phyloP scores from a whole-genome alignment of 2,888 invertebrate genomes.

The Acleris holmiana region DNA sequence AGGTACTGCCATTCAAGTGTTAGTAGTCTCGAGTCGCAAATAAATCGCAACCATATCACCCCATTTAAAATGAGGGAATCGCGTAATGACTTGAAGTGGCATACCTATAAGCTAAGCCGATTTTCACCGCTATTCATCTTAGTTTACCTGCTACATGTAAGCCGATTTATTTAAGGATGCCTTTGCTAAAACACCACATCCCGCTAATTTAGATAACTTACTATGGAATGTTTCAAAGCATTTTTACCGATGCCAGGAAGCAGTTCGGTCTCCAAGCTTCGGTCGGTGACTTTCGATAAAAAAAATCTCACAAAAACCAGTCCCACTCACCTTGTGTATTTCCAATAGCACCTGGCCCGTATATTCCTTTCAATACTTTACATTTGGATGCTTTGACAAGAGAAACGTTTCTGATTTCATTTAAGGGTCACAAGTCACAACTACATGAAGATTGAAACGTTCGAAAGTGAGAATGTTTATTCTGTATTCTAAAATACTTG shows the following conservation, averaged over 20 bases:
- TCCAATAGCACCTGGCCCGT: slow-evolving; percentile 27
- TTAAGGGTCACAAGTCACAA: slow-evolving; percentile 9
- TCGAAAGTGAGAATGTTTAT: no score
- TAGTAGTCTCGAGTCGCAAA: no score
- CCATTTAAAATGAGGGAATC: no score
- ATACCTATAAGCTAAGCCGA: no score
- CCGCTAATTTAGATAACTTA: slow-evolving; percentile 27
- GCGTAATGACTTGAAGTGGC: no score
- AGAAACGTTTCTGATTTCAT: slow-evolving; percentile 16
- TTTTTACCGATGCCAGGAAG: slow-evolving; percentile 37
- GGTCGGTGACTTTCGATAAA: slow-evolving; percentile 21
- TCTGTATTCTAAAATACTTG: neutral
- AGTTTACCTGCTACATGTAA: neutral
- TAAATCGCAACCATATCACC: no score
- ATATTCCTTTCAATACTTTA: slow-evolving; percentile 30
- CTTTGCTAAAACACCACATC: slow-evolving; percentile 18
- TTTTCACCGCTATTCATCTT: no score
- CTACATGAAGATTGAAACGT: no score
- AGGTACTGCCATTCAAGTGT: no score
- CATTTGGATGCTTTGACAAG: slow-evolving; percentile 16
- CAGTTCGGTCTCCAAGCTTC: slow-evolving; percentile 31
- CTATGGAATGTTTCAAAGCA: slow-evolving; percentile 20
- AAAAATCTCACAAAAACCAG: slow-evolving; percentile 36
- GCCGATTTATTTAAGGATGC: slow-evolving; percentile 4
- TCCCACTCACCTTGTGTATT: slow-evolving; percentile 29